Base-by-base conservation (phyloP, 2,888 invertebrate species). In the Heliconius ethilla region DNA sequence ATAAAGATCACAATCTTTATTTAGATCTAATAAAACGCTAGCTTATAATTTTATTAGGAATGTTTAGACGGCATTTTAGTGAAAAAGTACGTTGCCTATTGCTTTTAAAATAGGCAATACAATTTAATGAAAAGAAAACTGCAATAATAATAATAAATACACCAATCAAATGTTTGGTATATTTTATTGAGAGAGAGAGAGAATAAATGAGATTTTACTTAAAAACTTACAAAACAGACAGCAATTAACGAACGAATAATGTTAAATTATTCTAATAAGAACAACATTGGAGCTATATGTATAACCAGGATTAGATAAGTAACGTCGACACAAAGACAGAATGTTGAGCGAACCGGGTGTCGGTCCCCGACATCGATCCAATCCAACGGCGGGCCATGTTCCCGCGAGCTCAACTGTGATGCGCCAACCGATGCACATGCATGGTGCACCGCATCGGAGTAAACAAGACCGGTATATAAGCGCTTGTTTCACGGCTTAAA, bases 351-450 rank as follows among this genome's bases (percentile, higher is more conserved):
- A 81, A 77, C 75, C 80, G 85, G 84, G 89, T 90, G 90, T 88
- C 88, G 89, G 87, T 89, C 87, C 84, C 89, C 90, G 86, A 87
- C 90, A 94, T 93, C 92, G 93, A 93, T 93, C 93, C 92, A 87
- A 86, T 5, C 15, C 45, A 45, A 45, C 45, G 13, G 4, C 45
- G 45, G 45, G 45, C 83, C 83, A 84, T 82, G 83, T 82, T 90
- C 90, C 90, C 90, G 88, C 90, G 88, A 90, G 90, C 92, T 91
- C 91, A 91, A 91, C 91, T 88, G 91, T 91, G 91, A 93, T 93
- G 93, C 93, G 92, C 93, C 92, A 93, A 92, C 90, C 87, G 87
- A 90, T 93, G 92, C 92, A 93, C 89, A 90, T 90, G 90, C 90
- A 33, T 7, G 33, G 33, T 33, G 33, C 33, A 90, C 87, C 88